Base-by-base conservation (phyloP, 2,113 vertebrate genomes). In the Tiliqua scincoides region DNA sequence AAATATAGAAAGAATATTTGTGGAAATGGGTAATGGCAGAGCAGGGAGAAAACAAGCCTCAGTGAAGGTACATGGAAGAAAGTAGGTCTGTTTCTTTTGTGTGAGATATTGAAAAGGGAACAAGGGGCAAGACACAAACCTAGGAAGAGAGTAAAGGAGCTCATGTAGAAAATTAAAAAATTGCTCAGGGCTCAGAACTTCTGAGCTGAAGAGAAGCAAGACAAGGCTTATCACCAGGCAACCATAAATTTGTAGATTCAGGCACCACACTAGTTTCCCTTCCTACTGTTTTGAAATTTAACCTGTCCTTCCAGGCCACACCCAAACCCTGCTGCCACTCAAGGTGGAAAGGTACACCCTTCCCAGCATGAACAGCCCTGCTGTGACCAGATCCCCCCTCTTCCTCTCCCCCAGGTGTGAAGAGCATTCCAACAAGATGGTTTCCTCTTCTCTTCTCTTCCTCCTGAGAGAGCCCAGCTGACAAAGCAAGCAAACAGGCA, bases 51-150 rank as follows among this genome's bases (percentile, higher is more conserved):
- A 35, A 0, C 77, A 83, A 88, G 89, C 92, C 89, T 90, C 78
- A 20, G 90, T 85, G 93, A 84, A 25, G 71, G 88, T 76, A 62
- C 87, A 78, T 79, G 85, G 85, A 83, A 68, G n/a, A 71, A 92
- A 93, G 79, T 90, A 87, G 88, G 88, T 91, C 85, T 94, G 90
- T 85, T 89, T 90, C 88, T 90, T 90, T 88, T 63, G 70, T 73
- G 87, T 91, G 91, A 84, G 91, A 91, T 90, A 94, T 93, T 85
- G 89, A 92, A 93, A 84, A 85, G 83, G 85, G 91, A 94, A 43
- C 71, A 12, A 32, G 88, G 85, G 27, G 77, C 83, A 0, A 78
- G 88, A 82, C 74, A 87, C 40, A 91, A 92, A 83, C 93, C 89
- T 85, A 88, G 43, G 91, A 85, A 89, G 93, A 89, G 91, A 94